phyloP scores from a whole-genome alignment of 35 echinoderm and acorn worm species.

The Ophioderma brevispina region DNA sequence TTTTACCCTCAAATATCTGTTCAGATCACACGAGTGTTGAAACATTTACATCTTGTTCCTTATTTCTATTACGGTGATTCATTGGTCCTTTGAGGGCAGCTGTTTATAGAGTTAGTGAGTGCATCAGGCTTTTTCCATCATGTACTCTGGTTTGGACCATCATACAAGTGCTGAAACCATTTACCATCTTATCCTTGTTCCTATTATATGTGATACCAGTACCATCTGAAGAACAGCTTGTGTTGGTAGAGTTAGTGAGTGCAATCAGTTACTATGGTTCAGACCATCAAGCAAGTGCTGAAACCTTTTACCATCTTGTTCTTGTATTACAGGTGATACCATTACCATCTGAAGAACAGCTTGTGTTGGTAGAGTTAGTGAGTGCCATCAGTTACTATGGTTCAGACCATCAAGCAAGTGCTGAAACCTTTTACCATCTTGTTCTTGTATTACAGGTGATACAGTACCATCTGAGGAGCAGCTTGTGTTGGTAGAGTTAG shows the following conservation, averaged over 20 bases:
- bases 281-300: slow-evolving; percentile 95
- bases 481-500: slow-evolving; percentile 81
- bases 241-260: slow-evolving; percentile 88
- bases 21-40: too few relatives aligned
- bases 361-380: slow-evolving; percentile 85
- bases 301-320: slow-evolving; percentile 94
- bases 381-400: slow-evolving; percentile 94
- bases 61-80: slow-evolving; percentile 45
- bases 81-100: slow-evolving; percentile 68
- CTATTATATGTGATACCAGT: slow-evolving; percentile 53
- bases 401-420: slow-evolving; percentile 96
- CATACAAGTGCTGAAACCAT: too few relatives aligned
- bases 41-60: too few relatives aligned
- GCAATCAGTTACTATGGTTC: slow-evolving; percentile 95
- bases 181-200: too few relatives aligned
- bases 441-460: slow-evolving; percentile 61
- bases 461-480: slow-evolving; percentile 71
- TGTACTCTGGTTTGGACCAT: slow-evolving; percentile 92
- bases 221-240: slow-evolving; percentile 77
- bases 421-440: slow-evolving; percentile 96
- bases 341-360: slow-evolving; percentile 74
- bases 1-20: too few relatives aligned
- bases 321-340: slow-evolving; percentile 58
- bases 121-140: too few relatives aligned
- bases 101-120: slow-evolving; percentile 87